Conservation (phyloP, 2,888 invertebrate species). For the Lithophane semibrunnea region DNA sequence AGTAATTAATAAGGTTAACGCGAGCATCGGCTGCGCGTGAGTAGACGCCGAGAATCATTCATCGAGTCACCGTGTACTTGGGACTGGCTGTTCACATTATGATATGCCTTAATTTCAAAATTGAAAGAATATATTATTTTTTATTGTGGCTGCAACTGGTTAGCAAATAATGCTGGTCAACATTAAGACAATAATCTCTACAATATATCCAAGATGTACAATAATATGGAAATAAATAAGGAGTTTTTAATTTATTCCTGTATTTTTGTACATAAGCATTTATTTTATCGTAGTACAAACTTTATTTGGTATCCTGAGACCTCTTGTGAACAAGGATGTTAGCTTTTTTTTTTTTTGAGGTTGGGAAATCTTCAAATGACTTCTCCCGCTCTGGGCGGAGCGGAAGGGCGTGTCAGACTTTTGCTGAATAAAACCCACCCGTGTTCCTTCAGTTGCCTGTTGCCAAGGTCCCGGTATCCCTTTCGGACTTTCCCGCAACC, state of each 20-base stretch:
- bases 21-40: slow-evolving; percentile 56
- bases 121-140: not conserved
- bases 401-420: no score
- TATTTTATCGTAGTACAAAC: not conserved
- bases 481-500: no score
- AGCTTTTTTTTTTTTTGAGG: no score
- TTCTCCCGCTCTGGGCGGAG: no score
- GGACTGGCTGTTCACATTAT: slow-evolving; percentile 45
- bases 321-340: not conserved
- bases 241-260: no score
- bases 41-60: slow-evolving; percentile 53
- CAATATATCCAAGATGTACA: not conserved
- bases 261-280: not conserved
- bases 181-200: not conserved
- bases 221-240: not conserved
- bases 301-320: not conserved
- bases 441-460: no score
- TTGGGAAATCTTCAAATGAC: no score
- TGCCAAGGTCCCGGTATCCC: no score
- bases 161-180: not conserved
- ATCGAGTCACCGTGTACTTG: slow-evolving; percentile 54
- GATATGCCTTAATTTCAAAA: not conserved
- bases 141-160: not conserved
- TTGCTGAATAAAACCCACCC: no score
- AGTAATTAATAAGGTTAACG: slow-evolving; percentile 65